A percentile compares a stretch with the other conserved stretches of the same genome.
Conservation (phyloP, 2,113 vertebrate genomes). For the Gavia stellata region DNA sequence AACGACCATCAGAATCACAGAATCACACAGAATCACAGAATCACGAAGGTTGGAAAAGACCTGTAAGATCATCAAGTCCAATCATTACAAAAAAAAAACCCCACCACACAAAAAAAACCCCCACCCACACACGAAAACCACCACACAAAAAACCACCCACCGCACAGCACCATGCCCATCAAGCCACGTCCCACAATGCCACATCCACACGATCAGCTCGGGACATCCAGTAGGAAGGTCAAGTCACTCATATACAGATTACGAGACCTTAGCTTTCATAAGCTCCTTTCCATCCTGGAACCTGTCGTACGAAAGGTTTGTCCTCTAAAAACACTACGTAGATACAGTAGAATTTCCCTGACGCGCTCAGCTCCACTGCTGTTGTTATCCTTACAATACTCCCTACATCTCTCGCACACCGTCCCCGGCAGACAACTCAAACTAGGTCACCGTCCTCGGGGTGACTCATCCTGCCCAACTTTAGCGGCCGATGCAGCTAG, state of each 20-base stretch:
- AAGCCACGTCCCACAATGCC: no score
- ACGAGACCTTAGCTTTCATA: background rate
- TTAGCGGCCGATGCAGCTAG: background rate
- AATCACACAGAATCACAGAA: no score
- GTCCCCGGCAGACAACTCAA: background rate
- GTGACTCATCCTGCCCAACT: background rate
- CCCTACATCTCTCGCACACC: background rate
- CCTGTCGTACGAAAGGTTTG: background rate
- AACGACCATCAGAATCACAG: background rate
- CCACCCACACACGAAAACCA: no score
- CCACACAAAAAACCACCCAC: no score
- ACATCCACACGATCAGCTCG: no score
- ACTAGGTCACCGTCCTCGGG: background rate
- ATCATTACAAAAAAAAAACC: no score
- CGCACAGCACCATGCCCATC: no score
- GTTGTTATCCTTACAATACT: background rate
- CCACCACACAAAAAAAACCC: no score
- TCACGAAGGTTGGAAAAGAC: no score
- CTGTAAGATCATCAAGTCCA: no score
- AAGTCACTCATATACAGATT: background rate
- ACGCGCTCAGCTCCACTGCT: background rate
- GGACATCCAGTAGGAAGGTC: background rate
- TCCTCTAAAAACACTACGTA: background rate
- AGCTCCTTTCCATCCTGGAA: background rate
- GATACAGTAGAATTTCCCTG: background rate